Base-by-base conservation (phyloP, 2,113 vertebrate species). In the Rhea americana region DNA sequence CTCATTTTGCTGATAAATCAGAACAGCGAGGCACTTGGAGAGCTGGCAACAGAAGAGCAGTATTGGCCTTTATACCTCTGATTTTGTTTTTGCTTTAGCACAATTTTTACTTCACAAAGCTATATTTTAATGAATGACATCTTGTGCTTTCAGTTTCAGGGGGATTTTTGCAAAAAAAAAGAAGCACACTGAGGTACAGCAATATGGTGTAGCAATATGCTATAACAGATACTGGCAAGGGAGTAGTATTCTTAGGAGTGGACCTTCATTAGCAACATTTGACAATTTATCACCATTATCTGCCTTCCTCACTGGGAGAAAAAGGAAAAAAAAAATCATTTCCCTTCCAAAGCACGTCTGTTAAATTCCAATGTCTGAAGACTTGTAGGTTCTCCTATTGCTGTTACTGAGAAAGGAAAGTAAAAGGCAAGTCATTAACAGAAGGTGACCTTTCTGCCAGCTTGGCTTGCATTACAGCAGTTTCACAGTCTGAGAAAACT, bases 391-490 rank as follows among this genome's bases (percentile, higher is more conserved):
- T 82, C 62, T 85, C 68, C 75, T 80, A n/a, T n/a, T 78, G 41
- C 82, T 84, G 6, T 26, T 89, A 45, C 35, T 26, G 66, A 93
- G 68, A 88, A 43, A 59, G 41, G 50, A 70, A 94, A 74, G 45
- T 58, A 70, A 91, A 91, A 85, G 43, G 45, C 35, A 84, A 88
- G 24, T 51, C 55, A 77, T 93, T 89, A 66, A 56, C 62, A 91
- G 62, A 73, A 95, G 85, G 81, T 89, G 93, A 94, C 90, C 77
- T 95, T 94, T 94, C 77, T 82, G 63, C 75, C 84, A 90, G 66
- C 53, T 59, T 79, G 61, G 39, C 21, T 96, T 84, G 90, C 83
- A 87, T 82, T 74, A 76, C 65, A 90, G 79, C 53, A 72, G n/a
- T 84, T 93, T 87, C 74, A 85, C 65, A 84, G 63, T 53, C 73